Evolutionary conservation across 2,888 invertebrate species (phyloP), one percentile per base, ranked within the genome.

Genomic region (Gordius sp.): DNA sequence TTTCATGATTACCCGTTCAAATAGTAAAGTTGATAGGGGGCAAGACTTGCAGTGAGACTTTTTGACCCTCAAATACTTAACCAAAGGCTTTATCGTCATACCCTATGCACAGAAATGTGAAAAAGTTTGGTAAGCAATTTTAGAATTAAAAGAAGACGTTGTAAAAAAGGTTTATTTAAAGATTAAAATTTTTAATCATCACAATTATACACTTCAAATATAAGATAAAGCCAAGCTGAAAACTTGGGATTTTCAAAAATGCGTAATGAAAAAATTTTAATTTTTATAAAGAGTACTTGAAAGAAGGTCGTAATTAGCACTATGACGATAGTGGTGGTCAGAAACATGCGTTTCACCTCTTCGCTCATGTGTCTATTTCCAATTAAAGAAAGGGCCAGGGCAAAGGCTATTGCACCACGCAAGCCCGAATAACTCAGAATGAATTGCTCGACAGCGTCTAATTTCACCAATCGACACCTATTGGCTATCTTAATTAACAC

Each of bases 281-380:
- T 4, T 47, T 47, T 18, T n/a, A 47, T n/a, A n/a, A n/a, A 4
- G 20, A 18, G 23, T 47, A 47, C 78, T 76, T 93, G 93, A 65
- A 93, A 75, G 71, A 97, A 91, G n/a, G 93, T 91, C 1, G 97
- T 93, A 72, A 91, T 91, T 69, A 91, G 85, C 64, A 97, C 83
- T 62, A 93, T 85, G 56, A 87, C 82, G 65, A 93, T 84, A 1
- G 91, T 91, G 1, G 93, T 86, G 24, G 93, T 91, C 62, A 89
- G 81, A 70, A 91, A 87, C 81, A 91, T 86, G n/a, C 82, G 80
- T 68, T 87, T 85, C 61, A 81, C 76, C 59, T 77, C 74, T 59
- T 87, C 28, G 27, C 16, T 81, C 62, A 80, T 76, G 59, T 76
- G 74, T 27, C 79, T 79, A 67, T 85, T 79, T 65, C 85, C 81